Percentiles rank a stretch among this genome's conserved stretches.
Conservation (phyloP, 2,113 vertebrate genomes). For the Brienomyrus brachyistius region DNA sequence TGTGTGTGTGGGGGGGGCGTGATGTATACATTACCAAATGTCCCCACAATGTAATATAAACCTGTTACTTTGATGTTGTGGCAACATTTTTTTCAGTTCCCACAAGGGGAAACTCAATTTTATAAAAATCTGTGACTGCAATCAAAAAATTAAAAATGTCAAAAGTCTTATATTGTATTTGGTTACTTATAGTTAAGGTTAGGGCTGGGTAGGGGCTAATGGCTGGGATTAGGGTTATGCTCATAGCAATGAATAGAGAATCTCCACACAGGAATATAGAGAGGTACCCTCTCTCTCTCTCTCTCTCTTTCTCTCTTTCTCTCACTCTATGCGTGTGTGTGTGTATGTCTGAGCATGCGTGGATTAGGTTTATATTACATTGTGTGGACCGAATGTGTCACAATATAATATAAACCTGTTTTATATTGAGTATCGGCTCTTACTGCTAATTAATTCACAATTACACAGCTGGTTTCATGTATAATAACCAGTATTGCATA, state of each 20-base stretch:
- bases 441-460: not conserved
- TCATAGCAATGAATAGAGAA: not conserved
- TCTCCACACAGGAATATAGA: no score
- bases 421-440: not conserved
- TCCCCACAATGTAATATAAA: not conserved
- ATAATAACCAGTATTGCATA: not conserved
- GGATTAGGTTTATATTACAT: no score
- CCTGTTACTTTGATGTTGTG: not conserved
- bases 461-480: not conserved
- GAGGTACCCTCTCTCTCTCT: no score
- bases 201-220: no score
- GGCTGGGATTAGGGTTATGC: not conserved
- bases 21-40: not conserved
- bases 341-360: no score
- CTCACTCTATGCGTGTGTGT: no score
- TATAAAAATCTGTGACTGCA: not conserved
- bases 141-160: not conserved
- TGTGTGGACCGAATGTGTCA: no score
- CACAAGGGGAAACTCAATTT: not conserved
- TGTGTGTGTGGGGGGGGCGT: not conserved
- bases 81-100: not conserved
- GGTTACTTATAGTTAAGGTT: no score
- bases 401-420: no score
- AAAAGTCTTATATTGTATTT: not conserved
- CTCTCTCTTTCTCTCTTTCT: no score